These are phyloP conservation scores for Sphaerophoria taeniata DNA, from an alignment of 2,888 invertebrate genomes.

Conservation along the genomic window DNA sequence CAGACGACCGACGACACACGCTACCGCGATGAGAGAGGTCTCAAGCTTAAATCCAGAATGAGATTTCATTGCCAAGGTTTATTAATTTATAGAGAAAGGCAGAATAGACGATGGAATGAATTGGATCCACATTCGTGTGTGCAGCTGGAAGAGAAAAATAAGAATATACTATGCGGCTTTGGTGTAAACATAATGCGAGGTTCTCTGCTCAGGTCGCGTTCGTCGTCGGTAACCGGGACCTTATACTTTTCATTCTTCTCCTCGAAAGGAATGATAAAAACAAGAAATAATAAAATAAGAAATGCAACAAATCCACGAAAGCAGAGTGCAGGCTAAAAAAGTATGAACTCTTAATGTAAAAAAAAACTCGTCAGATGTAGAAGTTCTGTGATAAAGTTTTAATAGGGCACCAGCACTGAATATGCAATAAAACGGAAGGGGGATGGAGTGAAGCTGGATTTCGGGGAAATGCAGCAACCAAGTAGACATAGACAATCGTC, in stretches of 20 bases:
- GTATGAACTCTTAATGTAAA: conserved; percentile 41
- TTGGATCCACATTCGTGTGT: conserved; percentile 35
- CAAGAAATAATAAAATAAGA: conserved; percentile 17
- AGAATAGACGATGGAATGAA: conserved; percentile 75
- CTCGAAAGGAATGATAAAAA: conserved; percentile 41
- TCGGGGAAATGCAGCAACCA: conserved; percentile 38
- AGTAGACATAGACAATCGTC: conserved; percentile 16
- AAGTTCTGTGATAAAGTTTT: conserved; percentile 64
- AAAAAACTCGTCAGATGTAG: conserved; percentile 61
- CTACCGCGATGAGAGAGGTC: conserved; percentile 80
- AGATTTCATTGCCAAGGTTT: conserved; percentile 83
- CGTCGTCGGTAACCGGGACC: conserved; percentile 31
- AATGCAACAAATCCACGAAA: conserved; percentile 41
- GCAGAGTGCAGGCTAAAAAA: conserved; percentile 46
- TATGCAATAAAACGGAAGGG: conserved; percentile 1
- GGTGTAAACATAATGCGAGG: conserved; percentile 47
- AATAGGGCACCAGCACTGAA: conserved; percentile 52
- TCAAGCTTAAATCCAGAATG: conserved; percentile 82
- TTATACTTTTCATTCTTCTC: conserved; percentile 43
- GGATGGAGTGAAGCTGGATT: conserved; percentile 16
- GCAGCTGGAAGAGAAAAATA: conserved; percentile 65
- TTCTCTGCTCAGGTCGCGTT: conserved; percentile 35
- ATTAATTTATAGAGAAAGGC: conserved; percentile 83
- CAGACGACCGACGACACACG: conserved; percentile 39
- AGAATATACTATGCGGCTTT: conserved; percentile 53